phyloP scores from a whole-genome alignment of 2,113 vertebrate genomes.

The Peromyscus maniculatus region DNA sequence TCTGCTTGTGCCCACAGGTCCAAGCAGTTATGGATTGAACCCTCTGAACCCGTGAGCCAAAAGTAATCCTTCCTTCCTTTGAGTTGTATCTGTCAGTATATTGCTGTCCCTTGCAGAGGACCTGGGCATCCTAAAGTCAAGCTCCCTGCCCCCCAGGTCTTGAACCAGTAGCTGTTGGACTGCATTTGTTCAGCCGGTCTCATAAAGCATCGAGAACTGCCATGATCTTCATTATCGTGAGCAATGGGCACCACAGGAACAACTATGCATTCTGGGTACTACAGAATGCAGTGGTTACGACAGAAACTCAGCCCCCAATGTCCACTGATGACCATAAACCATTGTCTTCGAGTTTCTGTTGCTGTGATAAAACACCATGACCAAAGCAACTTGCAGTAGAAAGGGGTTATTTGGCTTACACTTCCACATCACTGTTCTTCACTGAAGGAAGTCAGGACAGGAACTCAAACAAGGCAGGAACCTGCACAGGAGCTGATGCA shows the following conservation, averaged over 20 bases:
- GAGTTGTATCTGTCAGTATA: neutral
- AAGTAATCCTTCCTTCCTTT: neutral
- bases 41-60: neutral
- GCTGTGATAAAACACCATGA: neutral
- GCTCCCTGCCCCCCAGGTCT: fast-evolving
- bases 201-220: neutral
- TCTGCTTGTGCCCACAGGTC: neutral
- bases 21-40: neutral
- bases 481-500: neutral
- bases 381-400: neutral
- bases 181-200: fast-evolving
- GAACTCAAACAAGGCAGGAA: neutral
- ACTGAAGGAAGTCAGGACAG: neutral
- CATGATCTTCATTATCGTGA: neutral
- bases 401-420: neutral
- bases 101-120: neutral
- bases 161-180: too few species aligned
- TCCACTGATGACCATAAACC: neutral
- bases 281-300: neutral
- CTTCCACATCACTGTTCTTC: neutral
- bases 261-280: neutral
- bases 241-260: neutral
- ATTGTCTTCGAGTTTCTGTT: neutral
- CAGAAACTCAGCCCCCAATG: fast-evolving
- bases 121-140: neutral